Evolutionary conservation across 2,888 invertebrate species (phyloP).

Genomic region (Phaonia tiefii): DNA sequence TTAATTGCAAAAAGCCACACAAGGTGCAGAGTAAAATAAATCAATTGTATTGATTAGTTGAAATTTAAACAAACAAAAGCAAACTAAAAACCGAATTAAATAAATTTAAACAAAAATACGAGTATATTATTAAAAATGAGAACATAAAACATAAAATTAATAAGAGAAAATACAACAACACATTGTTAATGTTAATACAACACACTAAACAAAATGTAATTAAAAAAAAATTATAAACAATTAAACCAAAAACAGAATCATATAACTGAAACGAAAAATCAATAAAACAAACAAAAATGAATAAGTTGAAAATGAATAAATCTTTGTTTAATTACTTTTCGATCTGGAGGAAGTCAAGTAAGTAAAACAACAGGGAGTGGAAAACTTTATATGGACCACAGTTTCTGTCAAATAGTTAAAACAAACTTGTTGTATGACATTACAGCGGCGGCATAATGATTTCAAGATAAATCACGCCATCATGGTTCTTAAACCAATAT

Average conservation of each 20-base stretch:
- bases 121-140: slow-evolving; percentile 35
- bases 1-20: slow-evolving; percentile 36
- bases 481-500: no score
- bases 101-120: slow-evolving; percentile 38
- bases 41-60: slow-evolving; percentile 63
- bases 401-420: no score
- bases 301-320: slow-evolving; percentile 47
- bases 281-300: slow-evolving; percentile 42
- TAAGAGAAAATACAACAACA: slow-evolving; percentile 39
- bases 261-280: slow-evolving; percentile 44
- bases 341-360: no score
- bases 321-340: slow-evolving; percentile 17
- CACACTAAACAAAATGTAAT: neutral
- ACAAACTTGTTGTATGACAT: no score
- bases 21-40: slow-evolving; percentile 61
- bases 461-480: no score
- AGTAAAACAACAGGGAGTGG: slow-evolving; percentile 1
- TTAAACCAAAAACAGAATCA: slow-evolving; percentile 29
- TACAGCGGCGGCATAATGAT: no score
- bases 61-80: slow-evolving; percentile 47
- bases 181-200: slow-evolving; percentile 55
- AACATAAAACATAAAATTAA: slow-evolving; percentile 37
- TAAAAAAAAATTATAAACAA: slow-evolving; percentile 51
- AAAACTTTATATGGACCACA: no score
- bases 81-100: slow-evolving; percentile 44